Conservation (phyloP, 2,888 invertebrate species). For the Lysandra bellargus region DNA sequence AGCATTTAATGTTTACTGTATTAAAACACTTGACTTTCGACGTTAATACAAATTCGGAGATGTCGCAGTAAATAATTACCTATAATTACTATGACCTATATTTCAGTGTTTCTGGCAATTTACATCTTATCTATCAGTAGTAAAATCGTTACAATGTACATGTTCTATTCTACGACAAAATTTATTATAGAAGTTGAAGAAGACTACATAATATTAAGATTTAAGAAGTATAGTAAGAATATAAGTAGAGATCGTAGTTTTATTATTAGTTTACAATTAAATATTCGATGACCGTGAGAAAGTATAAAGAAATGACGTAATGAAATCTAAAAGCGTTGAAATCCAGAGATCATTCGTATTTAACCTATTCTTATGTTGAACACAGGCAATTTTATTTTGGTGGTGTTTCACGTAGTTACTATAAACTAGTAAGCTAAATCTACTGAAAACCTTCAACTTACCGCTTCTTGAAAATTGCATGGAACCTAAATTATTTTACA, state of each 20-base stretch:
- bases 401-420: constrained; percentile 62
- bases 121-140: constrained; percentile 67
- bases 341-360: neutral
- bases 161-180: constrained; percentile 79
- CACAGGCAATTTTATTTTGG: constrained; percentile 69
- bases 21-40: neutral
- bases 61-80: constrained; percentile 22
- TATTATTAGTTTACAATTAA: constrained; percentile 16
- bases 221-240: constrained; percentile 32
- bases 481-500: neutral
- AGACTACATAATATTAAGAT: constrained; percentile 35
- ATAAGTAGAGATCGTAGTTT: constrained; percentile 20
- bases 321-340: constrained; percentile 3
- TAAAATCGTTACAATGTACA: constrained; percentile 76
- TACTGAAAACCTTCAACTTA: constrained; percentile 19
- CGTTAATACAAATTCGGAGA: constrained; percentile 1
- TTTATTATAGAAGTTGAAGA: constrained; percentile 41
- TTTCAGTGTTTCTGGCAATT: constrained; percentile 29
- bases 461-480: neutral
- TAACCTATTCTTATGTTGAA: constrained; percentile 53
- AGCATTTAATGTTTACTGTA: neutral
- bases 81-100: constrained; percentile 7
- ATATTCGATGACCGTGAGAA: neutral
- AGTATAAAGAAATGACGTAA: neutral
- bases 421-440: constrained; percentile 38